A percentile compares a stretch with the other conserved stretches of the same genome.
These are phyloP conservation scores for Siniperca obscura DNA, from an alignment of 2,797 vertebrate genomes.

Conservation along the genomic window DNA sequence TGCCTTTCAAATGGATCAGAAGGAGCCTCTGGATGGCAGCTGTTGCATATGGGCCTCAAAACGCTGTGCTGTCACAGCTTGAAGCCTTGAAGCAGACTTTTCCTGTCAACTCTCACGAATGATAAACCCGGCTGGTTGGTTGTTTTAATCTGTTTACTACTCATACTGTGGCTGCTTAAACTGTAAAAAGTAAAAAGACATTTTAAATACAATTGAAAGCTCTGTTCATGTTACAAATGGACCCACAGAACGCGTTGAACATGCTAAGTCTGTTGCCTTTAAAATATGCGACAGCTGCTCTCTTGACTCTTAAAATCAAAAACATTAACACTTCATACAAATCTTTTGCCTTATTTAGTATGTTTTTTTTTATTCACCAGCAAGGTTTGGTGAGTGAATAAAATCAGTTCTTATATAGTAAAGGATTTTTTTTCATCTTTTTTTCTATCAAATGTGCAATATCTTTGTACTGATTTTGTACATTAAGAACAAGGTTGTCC, in stretches of 20 bases:
- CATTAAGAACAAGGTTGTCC: conserved; percentile 74
- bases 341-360: conserved; percentile 71
- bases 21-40: conserved; percentile 71
- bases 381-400: conserved; percentile 62
- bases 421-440: conserved; percentile 66
- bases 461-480: conserved; percentile 83
- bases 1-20: conserved; percentile 67
- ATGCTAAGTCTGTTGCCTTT: conserved; percentile 48
- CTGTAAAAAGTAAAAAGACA: conserved; percentile 23
- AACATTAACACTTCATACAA: conserved; percentile 42
- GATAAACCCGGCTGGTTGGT: conserved; percentile 29
- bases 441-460: conserved; percentile 84
- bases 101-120: conserved; percentile 21
- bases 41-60: conserved; percentile 65
- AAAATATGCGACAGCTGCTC: conserved; percentile 71
- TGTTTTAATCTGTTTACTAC: conserved; percentile 45
- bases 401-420: conserved; percentile 68
- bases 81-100: conserved; percentile 51
- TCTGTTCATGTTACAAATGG: conserved; percentile 39
- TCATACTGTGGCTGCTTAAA: conserved; percentile 52
- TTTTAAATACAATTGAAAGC: conserved; percentile 29
- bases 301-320: conserved; percentile 57
- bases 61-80: conserved; percentile 28
- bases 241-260: conserved; percentile 28
- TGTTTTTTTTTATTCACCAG: conserved; percentile 61